Evolutionary conservation across 2,888 invertebrate genomes (phyloP), one percentile per base, ranked within the genome.

Genomic region (Drosophila fulvimacula): DNA sequence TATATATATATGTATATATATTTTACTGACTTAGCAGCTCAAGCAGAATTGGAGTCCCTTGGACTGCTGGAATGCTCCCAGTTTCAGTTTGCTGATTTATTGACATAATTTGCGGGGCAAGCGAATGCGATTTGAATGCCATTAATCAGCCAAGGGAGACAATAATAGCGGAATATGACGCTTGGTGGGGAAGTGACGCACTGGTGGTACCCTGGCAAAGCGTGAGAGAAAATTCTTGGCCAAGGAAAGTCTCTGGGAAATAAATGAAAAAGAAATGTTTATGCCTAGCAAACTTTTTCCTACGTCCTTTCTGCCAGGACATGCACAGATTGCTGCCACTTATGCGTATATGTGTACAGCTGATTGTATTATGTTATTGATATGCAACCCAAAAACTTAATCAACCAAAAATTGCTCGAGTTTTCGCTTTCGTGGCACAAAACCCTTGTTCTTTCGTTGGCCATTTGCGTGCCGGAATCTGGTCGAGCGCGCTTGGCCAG

Each of bases 301-400:
- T n/a, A n/a, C n/a, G n/a, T n/a, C n/a, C n/a, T n/a, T n/a, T n/a
- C n/a, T n/a, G n/a, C n/a, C n/a, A n/a, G n/a, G n/a, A n/a, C n/a
- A n/a, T n/a, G n/a, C n/a, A n/a, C n/a, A n/a, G n/a, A n/a, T n/a
- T 32, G 42, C 42, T 32, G n/a, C 11, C 24, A 17, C 32, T 56
- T 21, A 17, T 59, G 36, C 56, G 30, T 19, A 17, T n/a, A 32
- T 3, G 3, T 36, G 32, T 55, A 38, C n/a, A n/a, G n/a, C n/a
- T n/a, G 72, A 69, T 81, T 82, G 15, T 56, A 21, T 66, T 83
- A 65, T 70, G 65, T 81, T 82, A 58, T 17, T 27, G 82, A 88
- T 88, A 82, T 88, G 85, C 88, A 84, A 75, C 74, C 78, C 60
- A 48, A 70, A 79, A 79, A 85, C 70, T 76, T 88, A 84, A 82